Conservation (phyloP, 2,113 vertebrate species). For the Bucco capensis region DNA sequence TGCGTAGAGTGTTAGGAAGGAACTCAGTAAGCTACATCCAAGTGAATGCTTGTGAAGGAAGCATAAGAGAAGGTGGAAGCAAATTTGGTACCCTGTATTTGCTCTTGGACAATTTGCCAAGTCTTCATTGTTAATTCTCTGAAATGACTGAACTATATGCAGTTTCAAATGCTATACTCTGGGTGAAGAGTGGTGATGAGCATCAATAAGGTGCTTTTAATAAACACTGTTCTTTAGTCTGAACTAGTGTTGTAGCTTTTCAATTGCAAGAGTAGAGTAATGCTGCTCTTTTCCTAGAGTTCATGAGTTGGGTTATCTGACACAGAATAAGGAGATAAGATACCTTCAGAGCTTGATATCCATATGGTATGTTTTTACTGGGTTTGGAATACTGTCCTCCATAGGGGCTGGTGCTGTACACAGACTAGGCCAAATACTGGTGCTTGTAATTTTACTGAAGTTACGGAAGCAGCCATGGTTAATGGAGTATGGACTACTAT, state of each 20-base stretch:
- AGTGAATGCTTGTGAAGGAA: neutral
- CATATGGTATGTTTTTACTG: neutral
- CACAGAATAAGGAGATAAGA: neutral
- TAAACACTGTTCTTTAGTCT: neutral
- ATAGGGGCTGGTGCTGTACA: neutral
- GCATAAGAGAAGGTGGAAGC: neutral
- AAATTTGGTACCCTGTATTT: neutral
- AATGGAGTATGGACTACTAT: neutral
- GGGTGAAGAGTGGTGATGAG: neutral
- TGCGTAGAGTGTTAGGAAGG: neutral
- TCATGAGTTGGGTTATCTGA: neutral
- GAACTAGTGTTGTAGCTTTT: neutral
- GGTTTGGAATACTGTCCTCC: neutral
- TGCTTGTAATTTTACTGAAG: neutral
- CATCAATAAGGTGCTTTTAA: neutral
- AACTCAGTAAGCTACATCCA: neutral
- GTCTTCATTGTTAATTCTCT: neutral
- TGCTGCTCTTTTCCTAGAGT: neutral
- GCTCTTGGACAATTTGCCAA: neutral
- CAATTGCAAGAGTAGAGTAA: fast-evolving
- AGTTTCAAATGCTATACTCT: neutral
- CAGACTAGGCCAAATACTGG: neutral
- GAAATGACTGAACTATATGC: neutral
- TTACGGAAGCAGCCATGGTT: neutral
- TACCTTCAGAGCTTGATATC: neutral